Evolutionary conservation across 2,888 invertebrate species (phyloP), one percentile per base, ranked within the genome.

Genomic region (Drosophila ezoana): DNA sequence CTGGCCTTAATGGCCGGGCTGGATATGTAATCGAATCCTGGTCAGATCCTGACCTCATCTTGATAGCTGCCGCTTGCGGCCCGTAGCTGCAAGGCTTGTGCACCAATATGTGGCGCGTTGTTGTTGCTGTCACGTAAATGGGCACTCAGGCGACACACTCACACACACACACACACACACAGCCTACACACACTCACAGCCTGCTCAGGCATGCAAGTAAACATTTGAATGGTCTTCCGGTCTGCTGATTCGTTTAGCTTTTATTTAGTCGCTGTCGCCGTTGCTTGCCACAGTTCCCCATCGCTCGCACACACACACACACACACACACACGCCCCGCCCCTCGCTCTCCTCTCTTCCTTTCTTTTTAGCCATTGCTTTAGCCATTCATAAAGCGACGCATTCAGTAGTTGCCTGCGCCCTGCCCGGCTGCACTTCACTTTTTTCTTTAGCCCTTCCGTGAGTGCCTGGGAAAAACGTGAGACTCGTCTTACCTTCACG

Each of bases 191-290:
- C 44, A 49, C 37, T 14, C 40, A 18, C 41, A 47, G 37, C 16
- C 56, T 63, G 78, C 64, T 62, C 61, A 65, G 70, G 57, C 74
- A 63, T 68, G 63, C 65, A 71, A 76, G 71, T 73, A 79, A 76
- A 76, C 67, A 76, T 74, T 75, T 87, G 81, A 77, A 76, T 84
- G 75, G 84, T 76, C 81, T 87, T 84, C 74, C 81, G 84, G 89
- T 87, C 69, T 81, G 73, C 77, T 87, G 81, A 89, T 89, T 85
- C 81, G 81, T 73, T 84, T 81, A 76, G 84, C 66, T 80, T 80
- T 78, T 72, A 74, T 76, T 76, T 78, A 76, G 69, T 53, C 64
- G 66, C 72, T 68, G 65, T 47, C 44, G 40, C 37, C 28, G 44
- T 35, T 62, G 20, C 45, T 9, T 28, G 54, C 28, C 28, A 28